Evolutionary conservation across 2,797 vertebrate genomes (phyloP).

Genomic region (Lates japonicus): DNA sequence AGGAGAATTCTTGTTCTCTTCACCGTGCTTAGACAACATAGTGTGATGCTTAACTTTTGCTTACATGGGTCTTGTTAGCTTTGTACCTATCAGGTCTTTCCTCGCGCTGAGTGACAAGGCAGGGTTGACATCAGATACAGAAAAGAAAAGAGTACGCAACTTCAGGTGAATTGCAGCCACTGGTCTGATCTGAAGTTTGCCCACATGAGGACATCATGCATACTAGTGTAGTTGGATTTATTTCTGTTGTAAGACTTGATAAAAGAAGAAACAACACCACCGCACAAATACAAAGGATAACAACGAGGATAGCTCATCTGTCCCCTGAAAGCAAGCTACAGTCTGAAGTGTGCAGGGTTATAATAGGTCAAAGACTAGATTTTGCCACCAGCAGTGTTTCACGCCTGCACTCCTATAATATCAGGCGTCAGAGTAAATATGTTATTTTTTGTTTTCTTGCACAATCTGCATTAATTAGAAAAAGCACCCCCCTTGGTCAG

Average conservation of each 20-base stretch:
- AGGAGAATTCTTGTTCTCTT: slow-evolving; percentile 47
- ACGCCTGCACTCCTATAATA: slow-evolving; percentile 65
- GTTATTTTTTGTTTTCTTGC: slow-evolving; percentile 77
- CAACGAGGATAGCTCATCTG: slow-evolving; percentile 4
- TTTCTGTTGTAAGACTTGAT: slow-evolving; percentile 26
- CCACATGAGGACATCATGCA: slow-evolving; percentile 15
- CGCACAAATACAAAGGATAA: background rate
- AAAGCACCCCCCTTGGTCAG: slow-evolving; percentile 79
- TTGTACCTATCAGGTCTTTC: slow-evolving; percentile 40
- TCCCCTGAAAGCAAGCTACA: slow-evolving; percentile 10
- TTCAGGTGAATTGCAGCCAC: slow-evolving; percentile 29
- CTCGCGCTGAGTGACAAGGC: slow-evolving; percentile 47
- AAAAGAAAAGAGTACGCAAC: slow-evolving; percentile 6
- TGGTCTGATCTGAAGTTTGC: slow-evolving; percentile 9
- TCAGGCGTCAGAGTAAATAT: slow-evolving; percentile 78
- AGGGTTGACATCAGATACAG: slow-evolving; percentile 11
- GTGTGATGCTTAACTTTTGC: slow-evolving; percentile 30
- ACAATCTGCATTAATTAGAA: slow-evolving; percentile 85
- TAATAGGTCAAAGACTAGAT: slow-evolving; percentile 44
- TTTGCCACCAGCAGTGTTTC: slow-evolving; percentile 68
- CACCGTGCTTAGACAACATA: slow-evolving; percentile 40
- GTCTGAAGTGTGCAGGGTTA: slow-evolving; percentile 26
- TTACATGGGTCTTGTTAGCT: slow-evolving; percentile 48
- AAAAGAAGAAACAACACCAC: background rate
- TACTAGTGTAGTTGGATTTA: slow-evolving; percentile 31